Conservation (phyloP, 1,140 invertebrate species). For the Drosophila nikananu region DNA sequence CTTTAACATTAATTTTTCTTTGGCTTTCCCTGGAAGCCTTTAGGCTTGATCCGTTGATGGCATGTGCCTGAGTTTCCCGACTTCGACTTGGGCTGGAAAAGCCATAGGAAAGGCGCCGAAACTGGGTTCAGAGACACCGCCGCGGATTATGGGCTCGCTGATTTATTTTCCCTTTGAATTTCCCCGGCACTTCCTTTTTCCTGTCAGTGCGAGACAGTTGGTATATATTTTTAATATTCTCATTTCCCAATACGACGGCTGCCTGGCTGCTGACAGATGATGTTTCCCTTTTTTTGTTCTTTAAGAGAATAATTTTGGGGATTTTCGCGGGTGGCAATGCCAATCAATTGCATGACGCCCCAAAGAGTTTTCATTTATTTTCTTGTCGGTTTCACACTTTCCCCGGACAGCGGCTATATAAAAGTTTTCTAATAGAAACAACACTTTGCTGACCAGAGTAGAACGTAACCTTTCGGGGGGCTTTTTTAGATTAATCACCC, state of each 20-base stretch:
- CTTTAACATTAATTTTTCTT: slow-evolving; percentile 1
- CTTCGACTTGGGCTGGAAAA: slow-evolving; percentile 3
- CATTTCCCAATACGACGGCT: slow-evolving; percentile 42
- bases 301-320: slow-evolving; percentile 21
- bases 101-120: slow-evolving; percentile 24
- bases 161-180: slow-evolving; percentile 49
- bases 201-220: slow-evolving; percentile 33
- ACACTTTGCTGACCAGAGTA: slow-evolving; percentile 22
- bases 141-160: slow-evolving; percentile 42
- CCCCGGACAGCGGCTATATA: slow-evolving; percentile 10
- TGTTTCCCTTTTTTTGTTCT: slow-evolving; percentile 19
- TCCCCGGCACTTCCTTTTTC: slow-evolving; percentile 8
- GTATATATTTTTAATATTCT: slow-evolving; percentile 53
- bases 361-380: slow-evolving; percentile 49
- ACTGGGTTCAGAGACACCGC: slow-evolving; percentile 36
- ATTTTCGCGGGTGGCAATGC: slow-evolving; percentile 24
- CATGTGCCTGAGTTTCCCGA: slow-evolving; percentile 36
- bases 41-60: slow-evolving; percentile 33
- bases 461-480: slow-evolving; percentile 31
- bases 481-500: slow-evolving; percentile 53
- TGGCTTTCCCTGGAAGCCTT: slow-evolving; percentile 7
- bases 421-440: slow-evolving; percentile 40
- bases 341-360: slow-evolving; percentile 39
- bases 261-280: slow-evolving; percentile 33
- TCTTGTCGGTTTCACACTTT: slow-evolving; percentile 28